Conservation (phyloP, 1,140 invertebrate genomes). For the Diploscapter pachys region DNA sequence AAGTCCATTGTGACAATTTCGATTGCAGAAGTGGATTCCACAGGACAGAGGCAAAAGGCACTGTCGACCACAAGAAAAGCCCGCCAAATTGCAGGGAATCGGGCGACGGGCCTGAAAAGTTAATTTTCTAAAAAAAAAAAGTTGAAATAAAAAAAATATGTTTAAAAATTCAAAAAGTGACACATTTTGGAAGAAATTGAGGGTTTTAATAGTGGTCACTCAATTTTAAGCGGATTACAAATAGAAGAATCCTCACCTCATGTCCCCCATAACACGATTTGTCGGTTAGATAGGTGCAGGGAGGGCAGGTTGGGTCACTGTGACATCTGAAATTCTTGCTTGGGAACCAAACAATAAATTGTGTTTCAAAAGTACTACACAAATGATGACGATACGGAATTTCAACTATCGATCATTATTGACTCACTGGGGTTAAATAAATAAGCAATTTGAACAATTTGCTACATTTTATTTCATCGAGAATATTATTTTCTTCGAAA, state of each 20-base stretch:
- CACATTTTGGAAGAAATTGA: background rate
- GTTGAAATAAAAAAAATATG: background rate
- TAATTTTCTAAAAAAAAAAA: constrained; percentile 12
- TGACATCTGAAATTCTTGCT: constrained; percentile 65
- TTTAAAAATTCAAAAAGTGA: background rate
- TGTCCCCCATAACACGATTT: constrained; percentile 84
- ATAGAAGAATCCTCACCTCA: constrained; percentile 65
- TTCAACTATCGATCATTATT: too few species aligned
- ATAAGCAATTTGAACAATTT: too few species aligned
- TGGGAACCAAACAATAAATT: constrained; percentile 41
- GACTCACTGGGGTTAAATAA: too few species aligned
- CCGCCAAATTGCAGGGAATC: constrained; percentile 80
- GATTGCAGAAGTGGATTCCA: constrained; percentile 74
- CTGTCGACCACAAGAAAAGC: constrained; percentile 81
- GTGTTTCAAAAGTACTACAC: background rate
- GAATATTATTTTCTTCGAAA: background rate
- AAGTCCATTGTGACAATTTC: constrained; percentile 71
- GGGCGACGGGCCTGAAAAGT: constrained; percentile 70
- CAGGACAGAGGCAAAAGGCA: constrained; percentile 77
- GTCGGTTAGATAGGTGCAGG: constrained; percentile 81
- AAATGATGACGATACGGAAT: too few species aligned
- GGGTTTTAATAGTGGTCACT: too few species aligned
- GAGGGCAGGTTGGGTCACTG: constrained; percentile 75
- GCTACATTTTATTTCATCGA: background rate
- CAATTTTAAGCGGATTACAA: background rate